Conservation (phyloP, 2,797 vertebrate genomes). For the Danio jaintianensis region DNA sequence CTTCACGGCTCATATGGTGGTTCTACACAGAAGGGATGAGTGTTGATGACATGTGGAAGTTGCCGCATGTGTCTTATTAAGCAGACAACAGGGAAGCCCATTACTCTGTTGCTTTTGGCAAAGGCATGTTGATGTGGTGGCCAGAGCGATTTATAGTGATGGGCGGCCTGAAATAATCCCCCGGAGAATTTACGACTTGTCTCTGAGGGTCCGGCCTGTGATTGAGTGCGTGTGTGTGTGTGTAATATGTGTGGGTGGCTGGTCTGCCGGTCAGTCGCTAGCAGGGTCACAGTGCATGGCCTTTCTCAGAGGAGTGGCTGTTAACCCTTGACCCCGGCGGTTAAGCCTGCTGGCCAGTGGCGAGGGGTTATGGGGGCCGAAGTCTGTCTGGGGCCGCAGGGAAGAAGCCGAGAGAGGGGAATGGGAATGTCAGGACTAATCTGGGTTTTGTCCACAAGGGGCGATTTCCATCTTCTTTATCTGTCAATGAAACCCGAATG, state of each 20-base stretch:
- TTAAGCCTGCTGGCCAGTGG: conserved; percentile 78
- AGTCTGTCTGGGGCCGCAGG: conserved; percentile 59
- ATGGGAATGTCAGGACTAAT: conserved; percentile 74
- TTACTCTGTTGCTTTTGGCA: conserved; percentile 49
- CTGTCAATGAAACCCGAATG: conserved; percentile 37
- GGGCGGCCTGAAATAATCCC: conserved; percentile 68
- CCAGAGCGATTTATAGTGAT: conserved; percentile 59
- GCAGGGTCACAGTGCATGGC: conserved; percentile 80
- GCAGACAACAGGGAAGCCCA: conserved; percentile 52
- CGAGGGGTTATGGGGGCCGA: conserved; percentile 40
- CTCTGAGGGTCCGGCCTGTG: conserved; percentile 58
- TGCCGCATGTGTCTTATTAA: conserved; percentile 47
- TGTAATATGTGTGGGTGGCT: conserved; percentile 66
- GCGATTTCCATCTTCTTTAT: conserved; percentile 71
- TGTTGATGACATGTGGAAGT: conserved; percentile 10
- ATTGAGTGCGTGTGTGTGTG: conserved; percentile 60
- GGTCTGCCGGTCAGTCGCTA: conserved; percentile 59
- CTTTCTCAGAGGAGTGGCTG: conserved; percentile 82
- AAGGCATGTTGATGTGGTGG: conserved; percentile 53
- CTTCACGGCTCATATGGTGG: background rate
- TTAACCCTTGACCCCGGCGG: conserved; percentile 77
- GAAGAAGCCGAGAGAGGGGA: conserved; percentile 72
- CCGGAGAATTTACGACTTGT: conserved; percentile 67
- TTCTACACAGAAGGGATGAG: background rate
- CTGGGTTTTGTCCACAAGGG: conserved; percentile 77